Conservation (phyloP, 1,140 invertebrate genomes). For the Pomacea maculata region DNA sequence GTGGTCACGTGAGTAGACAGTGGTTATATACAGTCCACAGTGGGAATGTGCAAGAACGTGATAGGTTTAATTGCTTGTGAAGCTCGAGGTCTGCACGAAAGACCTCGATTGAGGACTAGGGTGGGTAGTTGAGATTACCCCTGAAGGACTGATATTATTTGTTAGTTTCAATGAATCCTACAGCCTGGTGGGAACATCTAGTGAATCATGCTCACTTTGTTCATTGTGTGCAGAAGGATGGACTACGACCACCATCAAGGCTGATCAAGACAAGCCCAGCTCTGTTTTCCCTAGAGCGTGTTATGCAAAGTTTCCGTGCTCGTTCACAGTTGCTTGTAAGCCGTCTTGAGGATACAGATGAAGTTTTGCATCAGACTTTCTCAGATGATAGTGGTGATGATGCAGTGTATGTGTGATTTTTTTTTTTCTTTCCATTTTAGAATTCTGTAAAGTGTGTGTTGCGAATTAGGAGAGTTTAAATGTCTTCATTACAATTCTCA, state of each 20-base stretch:
- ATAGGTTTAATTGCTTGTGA: too few species aligned
- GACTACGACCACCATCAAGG: constrained; percentile 49
- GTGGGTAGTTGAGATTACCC: too few species aligned
- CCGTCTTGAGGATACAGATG: constrained; percentile 62
- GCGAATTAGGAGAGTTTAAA: background rate
- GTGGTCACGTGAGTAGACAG: constrained; percentile 40
- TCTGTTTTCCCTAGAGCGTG: constrained; percentile 60
- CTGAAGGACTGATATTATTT: too few species aligned
- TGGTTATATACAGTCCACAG: too few species aligned
- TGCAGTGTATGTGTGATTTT: constrained; percentile 1
- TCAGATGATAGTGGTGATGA: constrained; percentile 36
- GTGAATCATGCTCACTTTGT: background rate
- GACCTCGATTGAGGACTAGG: too few species aligned
- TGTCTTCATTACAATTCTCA: background rate
- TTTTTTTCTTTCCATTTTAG: background rate
- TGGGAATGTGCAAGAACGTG: too few species aligned
- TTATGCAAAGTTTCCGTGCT: constrained; percentile 65
- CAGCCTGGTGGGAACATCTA: too few species aligned
- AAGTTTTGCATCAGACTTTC: constrained; percentile 61
- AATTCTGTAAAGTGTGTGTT: constrained; percentile 14
- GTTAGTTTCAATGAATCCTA: too few species aligned
- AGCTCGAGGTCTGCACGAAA: too few species aligned
- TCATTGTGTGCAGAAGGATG: background rate
- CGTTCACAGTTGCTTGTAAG: constrained; percentile 62
- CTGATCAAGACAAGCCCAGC: constrained; percentile 64